These are phyloP conservation scores for Lycocerus yunnanus DNA, from an alignment of 2,888 invertebrate genomes.

Conservation along the genomic window DNA sequence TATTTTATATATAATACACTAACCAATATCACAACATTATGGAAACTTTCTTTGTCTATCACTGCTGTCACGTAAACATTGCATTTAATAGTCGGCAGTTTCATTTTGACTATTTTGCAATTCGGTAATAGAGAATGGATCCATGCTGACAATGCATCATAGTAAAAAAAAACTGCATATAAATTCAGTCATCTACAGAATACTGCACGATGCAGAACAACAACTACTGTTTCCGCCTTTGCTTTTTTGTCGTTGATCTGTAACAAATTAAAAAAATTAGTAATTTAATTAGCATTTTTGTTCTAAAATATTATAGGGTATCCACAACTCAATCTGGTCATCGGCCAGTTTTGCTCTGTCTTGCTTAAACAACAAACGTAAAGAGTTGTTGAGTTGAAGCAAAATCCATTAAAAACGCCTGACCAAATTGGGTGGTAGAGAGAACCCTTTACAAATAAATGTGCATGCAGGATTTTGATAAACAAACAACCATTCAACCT, in stretches of 20 bases:
- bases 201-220: conserved; percentile 91
- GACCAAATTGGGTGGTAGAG: too few species aligned
- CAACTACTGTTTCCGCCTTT: conserved; percentile 94
- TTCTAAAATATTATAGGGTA: too few species aligned
- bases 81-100: conserved; percentile 19
- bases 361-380: too few species aligned
- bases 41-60: conserved; percentile 47
- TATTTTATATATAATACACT: conserved; percentile 51
- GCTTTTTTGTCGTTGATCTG: conserved; percentile 95
- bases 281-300: too few species aligned
- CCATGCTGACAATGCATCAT: conserved; percentile 17
- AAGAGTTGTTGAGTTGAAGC: too few species aligned
- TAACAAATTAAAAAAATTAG: conserved; percentile 55
- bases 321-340: too few species aligned
- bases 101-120: conserved; percentile 19
- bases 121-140: conserved; percentile 18
- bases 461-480: too few species aligned
- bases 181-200: conserved; percentile 70
- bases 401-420: too few species aligned
- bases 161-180: conserved; percentile 32
- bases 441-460: too few species aligned
- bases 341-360: too few species aligned
- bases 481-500: too few species aligned
- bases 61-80: conserved; percentile 21
- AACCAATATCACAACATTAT: conserved; percentile 57